phyloP scores from a whole-genome alignment of 2,797 vertebrate species.

The Characodon lateralis region DNA sequence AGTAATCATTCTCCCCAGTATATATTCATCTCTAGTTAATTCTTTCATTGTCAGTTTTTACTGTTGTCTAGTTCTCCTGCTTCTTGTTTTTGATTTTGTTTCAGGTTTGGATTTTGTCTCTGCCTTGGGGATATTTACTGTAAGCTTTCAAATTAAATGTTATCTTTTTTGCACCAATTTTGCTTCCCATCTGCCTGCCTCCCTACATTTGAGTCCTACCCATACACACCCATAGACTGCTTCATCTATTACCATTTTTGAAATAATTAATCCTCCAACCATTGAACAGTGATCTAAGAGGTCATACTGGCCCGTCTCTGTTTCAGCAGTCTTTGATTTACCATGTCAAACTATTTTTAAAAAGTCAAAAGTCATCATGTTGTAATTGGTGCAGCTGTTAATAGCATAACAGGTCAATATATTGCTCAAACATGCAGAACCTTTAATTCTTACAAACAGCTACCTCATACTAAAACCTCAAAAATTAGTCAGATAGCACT shows the following conservation, averaged over 20 bases:
- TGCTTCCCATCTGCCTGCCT: too few species aligned
- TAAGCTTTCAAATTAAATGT: too few species aligned
- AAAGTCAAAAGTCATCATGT: background rate
- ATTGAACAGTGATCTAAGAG: background rate
- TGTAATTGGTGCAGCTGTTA: slow-evolving; percentile 18
- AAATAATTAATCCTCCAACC: background rate
- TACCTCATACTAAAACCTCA: slow-evolving; percentile 44
- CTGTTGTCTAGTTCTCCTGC: too few species aligned
- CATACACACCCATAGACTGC: too few species aligned
- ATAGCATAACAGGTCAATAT: slow-evolving; percentile 44
- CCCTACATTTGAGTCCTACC: too few species aligned
- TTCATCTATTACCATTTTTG: too few species aligned
- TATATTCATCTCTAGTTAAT: background rate
- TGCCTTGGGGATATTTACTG: background rate
- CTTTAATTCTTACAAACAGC: slow-evolving; percentile 43
- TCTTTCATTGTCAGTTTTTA: too few species aligned
- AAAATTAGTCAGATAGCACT: slow-evolving; percentile 48
- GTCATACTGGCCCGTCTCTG: background rate
- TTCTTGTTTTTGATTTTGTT: background rate
- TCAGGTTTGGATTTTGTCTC: background rate
- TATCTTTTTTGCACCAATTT: too few species aligned
- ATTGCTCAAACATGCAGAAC: slow-evolving; percentile 35
- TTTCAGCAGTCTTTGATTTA: background rate
- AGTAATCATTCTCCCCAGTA: background rate
- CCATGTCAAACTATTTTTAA: background rate